Conservation (phyloP, 2,888 invertebrate species). For the Loripinus fragilis region DNA sequence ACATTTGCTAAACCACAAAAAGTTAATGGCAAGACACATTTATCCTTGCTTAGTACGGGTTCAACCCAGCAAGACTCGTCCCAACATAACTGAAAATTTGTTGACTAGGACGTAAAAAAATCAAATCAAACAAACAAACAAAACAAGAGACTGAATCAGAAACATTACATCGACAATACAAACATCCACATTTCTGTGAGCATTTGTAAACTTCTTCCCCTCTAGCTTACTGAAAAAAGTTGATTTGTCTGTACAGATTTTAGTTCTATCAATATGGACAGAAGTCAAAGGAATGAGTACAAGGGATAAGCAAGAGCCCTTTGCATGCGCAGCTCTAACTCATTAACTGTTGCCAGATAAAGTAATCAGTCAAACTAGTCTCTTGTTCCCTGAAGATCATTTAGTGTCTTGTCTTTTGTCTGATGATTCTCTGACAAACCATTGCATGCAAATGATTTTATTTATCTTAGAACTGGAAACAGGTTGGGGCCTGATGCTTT, state of each 20-base stretch:
- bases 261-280: constrained; percentile 37
- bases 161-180: constrained; percentile 37
- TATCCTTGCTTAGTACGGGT: no score
- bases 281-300: no score
- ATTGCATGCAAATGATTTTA: constrained; percentile 31
- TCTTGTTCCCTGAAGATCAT: constrained; percentile 26
- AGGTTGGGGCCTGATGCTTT: no score
- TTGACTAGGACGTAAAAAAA: no score
- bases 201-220: background rate
- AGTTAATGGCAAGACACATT: background rate
- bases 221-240: constrained; percentile 35
- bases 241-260: constrained; percentile 41
- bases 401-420: constrained; percentile 8
- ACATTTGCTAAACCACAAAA: constrained; percentile 18
- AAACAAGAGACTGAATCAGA: constrained; percentile 19
- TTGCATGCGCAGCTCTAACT: constrained; percentile 24
- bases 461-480: constrained; percentile 6
- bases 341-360: no score
- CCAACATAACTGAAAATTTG: no score
- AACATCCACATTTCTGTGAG: constrained; percentile 21
- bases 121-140: no score
- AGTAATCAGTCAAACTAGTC: constrained; percentile 42
- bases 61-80: no score
- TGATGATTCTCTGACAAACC: constrained; percentile 2
- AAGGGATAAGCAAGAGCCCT: constrained; percentile 22